Percentiles rank a stretch among this genome's conserved stretches.
phyloP scores from a whole-genome alignment of 2,888 invertebrate species.

The Torymus aiolomorphi region DNA sequence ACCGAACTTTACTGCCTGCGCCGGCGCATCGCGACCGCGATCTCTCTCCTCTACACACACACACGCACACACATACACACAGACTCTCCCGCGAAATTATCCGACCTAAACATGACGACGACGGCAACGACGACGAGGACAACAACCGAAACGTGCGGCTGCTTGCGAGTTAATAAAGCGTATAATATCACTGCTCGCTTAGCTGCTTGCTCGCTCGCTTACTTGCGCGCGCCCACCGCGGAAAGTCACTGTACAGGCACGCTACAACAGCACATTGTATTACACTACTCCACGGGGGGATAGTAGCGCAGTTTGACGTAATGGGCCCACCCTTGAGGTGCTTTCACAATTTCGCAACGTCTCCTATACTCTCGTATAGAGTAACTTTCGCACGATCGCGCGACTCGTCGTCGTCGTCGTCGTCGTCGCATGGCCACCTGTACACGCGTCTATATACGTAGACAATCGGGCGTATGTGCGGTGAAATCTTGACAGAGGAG shows the following conservation, averaged over 20 bases:
- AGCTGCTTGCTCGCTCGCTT: too few species aligned
- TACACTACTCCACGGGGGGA: neutral
- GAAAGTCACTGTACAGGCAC: neutral
- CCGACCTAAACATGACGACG: neutral
- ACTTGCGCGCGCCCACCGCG: too few species aligned
- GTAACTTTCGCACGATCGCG: constrained; percentile 72
- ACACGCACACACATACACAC: neutral
- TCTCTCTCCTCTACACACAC: too few species aligned
- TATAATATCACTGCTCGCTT: too few species aligned
- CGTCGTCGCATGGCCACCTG: constrained; percentile 49
- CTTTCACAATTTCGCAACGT: constrained; percentile 59
- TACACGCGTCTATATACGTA: neutral
- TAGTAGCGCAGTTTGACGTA: constrained; percentile 35
- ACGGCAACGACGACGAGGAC: too few species aligned
- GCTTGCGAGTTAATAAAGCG: constrained; percentile 22
- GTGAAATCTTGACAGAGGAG: constrained; percentile 64
- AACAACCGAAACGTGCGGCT: constrained; percentile 20
- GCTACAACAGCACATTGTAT: constrained; percentile 1
- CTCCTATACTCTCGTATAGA: constrained; percentile 57
- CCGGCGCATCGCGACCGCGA: too few species aligned
- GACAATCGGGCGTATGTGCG: neutral
- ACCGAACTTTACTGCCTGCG: too few species aligned
- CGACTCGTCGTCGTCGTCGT: neutral
- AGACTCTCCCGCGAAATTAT: constrained; percentile 10
- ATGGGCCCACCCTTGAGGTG: constrained; percentile 50